phyloP scores from a whole-genome alignment of 1,140 invertebrate species.

The Sarcophaga peregrina region DNA sequence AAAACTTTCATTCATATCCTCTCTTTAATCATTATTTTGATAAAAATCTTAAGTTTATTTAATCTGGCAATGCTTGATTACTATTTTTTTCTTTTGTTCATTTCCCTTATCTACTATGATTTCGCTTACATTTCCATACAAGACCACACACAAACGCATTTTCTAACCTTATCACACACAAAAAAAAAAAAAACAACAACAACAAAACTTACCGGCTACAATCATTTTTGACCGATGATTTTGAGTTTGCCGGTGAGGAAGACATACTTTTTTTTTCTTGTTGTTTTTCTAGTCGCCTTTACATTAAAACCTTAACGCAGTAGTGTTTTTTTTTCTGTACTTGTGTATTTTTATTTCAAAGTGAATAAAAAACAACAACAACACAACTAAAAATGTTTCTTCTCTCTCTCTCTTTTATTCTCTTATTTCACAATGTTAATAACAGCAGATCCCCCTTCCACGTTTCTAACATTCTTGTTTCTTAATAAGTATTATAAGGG shows the following conservation, averaged over 20 bases:
- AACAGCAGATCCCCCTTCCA: neutral
- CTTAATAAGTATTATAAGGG: neutral
- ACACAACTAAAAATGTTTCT: neutral
- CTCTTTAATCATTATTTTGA: too few relatives aligned
- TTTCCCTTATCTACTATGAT: neutral
- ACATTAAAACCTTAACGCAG: neutral
- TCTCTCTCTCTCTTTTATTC: constrained; percentile 5
- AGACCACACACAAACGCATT: neutral
- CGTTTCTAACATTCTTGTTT: neutral
- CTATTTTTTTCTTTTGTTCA: neutral
- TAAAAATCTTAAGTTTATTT: neutral
- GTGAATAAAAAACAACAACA: neutral
- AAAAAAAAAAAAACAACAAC: neutral
- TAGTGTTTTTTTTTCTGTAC: neutral
- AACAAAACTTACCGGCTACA: constrained; percentile 12
- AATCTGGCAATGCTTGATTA: neutral
- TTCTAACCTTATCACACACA: neutral
- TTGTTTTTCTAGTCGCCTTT: neutral
- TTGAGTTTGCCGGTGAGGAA: constrained; percentile 4
- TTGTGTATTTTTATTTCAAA: neutral
- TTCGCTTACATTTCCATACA: neutral
- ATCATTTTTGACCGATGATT: neutral
- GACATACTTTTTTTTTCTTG: neutral
- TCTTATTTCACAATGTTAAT: constrained; percentile 4
- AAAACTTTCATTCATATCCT: too few relatives aligned